These are phyloP conservation scores for Melanotaenia nigrans DNA, from an alignment of 2,797 vertebrate genomes.

Conservation along the genomic window DNA sequence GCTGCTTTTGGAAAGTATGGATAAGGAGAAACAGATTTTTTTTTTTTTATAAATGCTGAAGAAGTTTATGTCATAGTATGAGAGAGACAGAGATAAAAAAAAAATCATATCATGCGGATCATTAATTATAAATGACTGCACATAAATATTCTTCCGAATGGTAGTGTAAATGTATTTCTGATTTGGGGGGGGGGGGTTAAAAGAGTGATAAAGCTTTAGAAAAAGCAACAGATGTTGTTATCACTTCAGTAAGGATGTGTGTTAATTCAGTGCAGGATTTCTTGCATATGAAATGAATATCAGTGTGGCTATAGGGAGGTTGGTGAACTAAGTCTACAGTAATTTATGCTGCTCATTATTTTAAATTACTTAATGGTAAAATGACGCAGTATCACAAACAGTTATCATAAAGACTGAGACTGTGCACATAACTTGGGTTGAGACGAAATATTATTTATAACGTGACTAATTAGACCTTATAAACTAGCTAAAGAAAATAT, in stretches of 20 bases:
- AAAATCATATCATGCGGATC: constrained; percentile 53
- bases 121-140: constrained; percentile 63
- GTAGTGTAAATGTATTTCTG: constrained; percentile 8
- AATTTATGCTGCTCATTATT: background rate
- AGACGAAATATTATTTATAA: background rate
- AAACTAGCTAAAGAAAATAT: background rate
- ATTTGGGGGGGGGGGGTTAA: too few relatives aligned
- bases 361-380: background rate
- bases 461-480: background rate
- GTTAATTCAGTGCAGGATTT: constrained; percentile 48
- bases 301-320: background rate
- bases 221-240: constrained; percentile 56
- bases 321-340: background rate
- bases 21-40: constrained; percentile 10
- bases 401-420: background rate
- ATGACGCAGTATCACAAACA: constrained; percentile 1
- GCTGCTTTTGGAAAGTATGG: constrained; percentile 6
- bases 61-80: constrained; percentile 2
- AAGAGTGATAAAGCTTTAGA: constrained; percentile 28
- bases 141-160: constrained; percentile 16
- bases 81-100: constrained; percentile 1
- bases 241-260: constrained; percentile 50
- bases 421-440: background rate
- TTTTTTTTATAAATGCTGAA: background rate
- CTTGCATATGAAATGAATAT: background rate